A percentile compares a stretch with the other conserved stretches of the same genome.
Evolutionary conservation across 2,797 vertebrate genomes (phyloP).

Genomic region (Enteromius viviparus): DNA sequence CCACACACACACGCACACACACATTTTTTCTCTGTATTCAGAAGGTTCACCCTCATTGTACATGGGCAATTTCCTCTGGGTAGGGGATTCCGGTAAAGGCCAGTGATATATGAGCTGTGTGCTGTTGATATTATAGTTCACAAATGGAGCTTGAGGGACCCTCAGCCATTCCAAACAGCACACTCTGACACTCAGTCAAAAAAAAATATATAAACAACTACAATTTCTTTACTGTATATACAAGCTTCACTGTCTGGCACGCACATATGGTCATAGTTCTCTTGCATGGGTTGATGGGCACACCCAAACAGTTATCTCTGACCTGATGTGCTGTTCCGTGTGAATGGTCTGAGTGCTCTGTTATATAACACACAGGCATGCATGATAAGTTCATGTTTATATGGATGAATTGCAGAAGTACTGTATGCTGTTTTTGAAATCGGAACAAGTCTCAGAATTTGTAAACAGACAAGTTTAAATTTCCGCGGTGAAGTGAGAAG

Average conservation of each 20-base stretch:
- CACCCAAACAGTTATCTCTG: slow-evolving; percentile 54
- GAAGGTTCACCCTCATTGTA: not conserved
- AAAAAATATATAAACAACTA: slow-evolving; percentile 1
- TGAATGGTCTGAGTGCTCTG: slow-evolving; percentile 63
- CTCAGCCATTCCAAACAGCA: slow-evolving; percentile 11
- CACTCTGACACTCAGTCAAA: slow-evolving; percentile 1
- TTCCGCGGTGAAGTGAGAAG: slow-evolving; percentile 4
- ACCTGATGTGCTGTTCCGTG: slow-evolving; percentile 63
- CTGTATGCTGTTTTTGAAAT: not conserved
- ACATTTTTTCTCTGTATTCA: not conserved
- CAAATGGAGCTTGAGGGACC: not conserved
- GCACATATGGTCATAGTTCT: not conserved
- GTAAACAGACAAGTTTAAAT: not conserved
- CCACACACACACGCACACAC: not conserved
- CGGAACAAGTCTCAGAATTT: not conserved
- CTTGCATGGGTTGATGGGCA: slow-evolving; percentile 10
- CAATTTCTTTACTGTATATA: not conserved
- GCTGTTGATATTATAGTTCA: not conserved
- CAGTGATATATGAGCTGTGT: slow-evolving; percentile 7
- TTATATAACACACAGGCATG: slow-evolving; percentile 52
- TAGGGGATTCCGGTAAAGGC: slow-evolving; percentile 17
- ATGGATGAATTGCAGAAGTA: slow-evolving; percentile 20
- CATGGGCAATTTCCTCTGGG: slow-evolving; percentile 17
- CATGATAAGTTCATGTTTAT: slow-evolving; percentile 37
- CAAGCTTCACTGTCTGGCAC: not conserved